phyloP scores from a whole-genome alignment of 2,888 invertebrate species.

The Dryocosmus kuriphilus region DNA sequence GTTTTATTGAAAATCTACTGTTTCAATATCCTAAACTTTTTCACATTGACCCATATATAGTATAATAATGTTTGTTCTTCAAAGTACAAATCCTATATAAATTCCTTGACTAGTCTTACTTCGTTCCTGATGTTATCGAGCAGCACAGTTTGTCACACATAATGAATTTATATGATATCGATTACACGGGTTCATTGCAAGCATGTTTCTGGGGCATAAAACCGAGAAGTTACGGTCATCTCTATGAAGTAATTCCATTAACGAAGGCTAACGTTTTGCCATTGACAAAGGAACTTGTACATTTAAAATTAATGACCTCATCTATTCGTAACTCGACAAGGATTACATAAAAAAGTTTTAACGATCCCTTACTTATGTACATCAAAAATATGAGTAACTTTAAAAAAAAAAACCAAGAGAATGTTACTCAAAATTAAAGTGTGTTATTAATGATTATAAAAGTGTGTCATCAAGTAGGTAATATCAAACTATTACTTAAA shows the following conservation, averaged over 20 bases:
- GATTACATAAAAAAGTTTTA: background rate
- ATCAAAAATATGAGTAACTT: background rate
- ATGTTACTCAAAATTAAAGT: background rate
- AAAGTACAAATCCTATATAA: too few relatives aligned
- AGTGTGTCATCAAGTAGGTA: background rate
- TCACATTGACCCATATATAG: background rate
- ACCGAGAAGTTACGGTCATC: conserved; percentile 49
- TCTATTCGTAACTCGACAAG: conserved; percentile 54
- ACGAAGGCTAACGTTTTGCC: conserved; percentile 22
- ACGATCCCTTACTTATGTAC: background rate
- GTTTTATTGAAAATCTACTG: too few relatives aligned
- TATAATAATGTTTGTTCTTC: background rate
- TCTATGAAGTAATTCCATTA: background rate
- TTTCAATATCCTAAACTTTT: background rate
- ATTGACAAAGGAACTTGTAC: conserved; percentile 13
- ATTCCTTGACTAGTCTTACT: background rate
- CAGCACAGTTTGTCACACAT: conserved; percentile 58
- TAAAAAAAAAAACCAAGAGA: background rate
- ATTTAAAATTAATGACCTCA: background rate
- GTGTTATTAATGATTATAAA: background rate
- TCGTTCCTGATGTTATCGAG: conserved; percentile 53
- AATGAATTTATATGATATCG: conserved; percentile 66
- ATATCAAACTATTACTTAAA: too few relatives aligned
- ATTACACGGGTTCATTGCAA: conserved; percentile 62
- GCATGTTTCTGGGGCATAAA: conserved; percentile 54